These are phyloP conservation scores for Scrobipalpa costella DNA, from an alignment of 2,888 invertebrate species.

Conservation along the genomic window DNA sequence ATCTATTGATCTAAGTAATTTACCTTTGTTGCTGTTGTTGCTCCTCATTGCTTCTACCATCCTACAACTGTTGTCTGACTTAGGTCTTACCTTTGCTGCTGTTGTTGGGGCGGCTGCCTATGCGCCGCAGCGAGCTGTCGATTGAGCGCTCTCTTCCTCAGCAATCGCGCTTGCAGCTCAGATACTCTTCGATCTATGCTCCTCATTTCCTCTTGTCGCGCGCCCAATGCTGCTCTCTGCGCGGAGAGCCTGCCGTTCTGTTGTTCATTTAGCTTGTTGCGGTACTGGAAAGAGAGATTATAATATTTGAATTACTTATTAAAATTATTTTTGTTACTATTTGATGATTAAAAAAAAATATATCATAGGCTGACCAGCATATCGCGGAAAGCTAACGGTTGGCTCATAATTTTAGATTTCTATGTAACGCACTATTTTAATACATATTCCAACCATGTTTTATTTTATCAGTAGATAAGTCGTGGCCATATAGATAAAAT, in stretches of 20 bases:
- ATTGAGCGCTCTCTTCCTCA: slow-evolving; percentile 93
- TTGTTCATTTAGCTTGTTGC: slow-evolving; percentile 97
- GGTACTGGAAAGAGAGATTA: slow-evolving; percentile 87
- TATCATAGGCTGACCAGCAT: too few species aligned
- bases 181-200: slow-evolving; percentile 96
- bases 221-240: slow-evolving; percentile 93
- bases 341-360: too few species aligned
- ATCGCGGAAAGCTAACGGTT: too few species aligned
- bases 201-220: slow-evolving; percentile 94
- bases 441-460: too few species aligned
- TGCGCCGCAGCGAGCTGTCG: slow-evolving; percentile 80
- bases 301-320: not conserved
- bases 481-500: too few species aligned
- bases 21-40: too few species aligned
- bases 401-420: too few species aligned
- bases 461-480: too few species aligned
- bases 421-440: too few species aligned
- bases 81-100: slow-evolving; percentile 40
- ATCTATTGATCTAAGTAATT: too few species aligned
- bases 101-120: slow-evolving; percentile 63
- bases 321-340: too few species aligned
- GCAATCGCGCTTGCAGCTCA: slow-evolving; percentile 94
- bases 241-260: slow-evolving; percentile 94
- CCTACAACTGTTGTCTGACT: not conserved
- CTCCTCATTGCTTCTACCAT: slow-evolving; percentile 89